phyloP scores from a whole-genome alignment of 2,888 invertebrate species.

The Chrysodeixis includens region DNA sequence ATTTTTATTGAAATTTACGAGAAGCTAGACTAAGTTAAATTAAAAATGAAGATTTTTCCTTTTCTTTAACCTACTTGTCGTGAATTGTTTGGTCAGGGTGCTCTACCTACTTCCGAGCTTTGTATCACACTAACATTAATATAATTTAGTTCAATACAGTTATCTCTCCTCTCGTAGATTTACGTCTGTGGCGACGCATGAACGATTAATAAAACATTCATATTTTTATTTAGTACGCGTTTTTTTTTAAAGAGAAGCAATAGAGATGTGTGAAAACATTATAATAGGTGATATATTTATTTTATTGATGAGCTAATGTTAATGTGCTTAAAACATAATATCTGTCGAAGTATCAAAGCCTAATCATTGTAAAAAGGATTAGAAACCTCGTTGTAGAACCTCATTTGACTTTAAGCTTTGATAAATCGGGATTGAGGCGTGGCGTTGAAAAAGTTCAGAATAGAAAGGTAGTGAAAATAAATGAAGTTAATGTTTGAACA shows the following conservation, averaged over 20 bases:
- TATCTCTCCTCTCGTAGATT: conserved; percentile 22
- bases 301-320: conserved; percentile 32
- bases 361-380: too few relatives aligned
- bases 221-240: conserved; percentile 20
- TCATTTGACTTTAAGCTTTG: too few relatives aligned
- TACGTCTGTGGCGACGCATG: conserved; percentile 22
- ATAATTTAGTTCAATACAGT: conserved; percentile 18
- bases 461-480: too few relatives aligned
- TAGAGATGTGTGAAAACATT: conserved; percentile 20
- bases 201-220: conserved; percentile 23
- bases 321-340: conserved; percentile 20
- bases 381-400: too few relatives aligned
- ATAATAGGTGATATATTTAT: conserved; percentile 18
- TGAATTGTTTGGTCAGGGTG: neutral
- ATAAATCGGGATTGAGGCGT: too few relatives aligned
- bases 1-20: conserved; percentile 17
- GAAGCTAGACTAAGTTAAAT: neutral
- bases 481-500: too few relatives aligned
- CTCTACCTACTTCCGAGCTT: neutral
- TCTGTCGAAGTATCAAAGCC: too few relatives aligned
- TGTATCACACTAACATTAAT: neutral
- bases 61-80: neutral
- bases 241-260: too few relatives aligned
- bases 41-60: conserved; percentile 1
- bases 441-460: too few relatives aligned